Evolutionary conservation across 1,140 invertebrate genomes (phyloP).

Genomic region (Marisa cornuarietis): DNA sequence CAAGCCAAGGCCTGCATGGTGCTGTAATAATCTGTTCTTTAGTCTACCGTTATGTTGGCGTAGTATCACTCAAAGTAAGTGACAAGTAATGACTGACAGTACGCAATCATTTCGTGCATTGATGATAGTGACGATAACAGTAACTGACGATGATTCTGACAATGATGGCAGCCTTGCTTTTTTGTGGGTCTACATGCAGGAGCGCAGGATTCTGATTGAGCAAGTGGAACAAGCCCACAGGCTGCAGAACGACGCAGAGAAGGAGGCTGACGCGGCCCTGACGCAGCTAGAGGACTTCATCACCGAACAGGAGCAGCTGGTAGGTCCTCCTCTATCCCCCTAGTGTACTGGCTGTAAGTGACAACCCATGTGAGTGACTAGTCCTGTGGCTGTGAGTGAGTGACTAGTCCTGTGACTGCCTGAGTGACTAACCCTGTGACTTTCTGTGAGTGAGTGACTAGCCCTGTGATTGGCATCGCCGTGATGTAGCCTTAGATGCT

Average conservation of each 20-base stretch:
- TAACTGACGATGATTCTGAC: not conserved
- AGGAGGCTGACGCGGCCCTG: constrained; percentile 62
- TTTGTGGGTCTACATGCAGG: constrained; percentile 39
- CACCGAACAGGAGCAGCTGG: constrained; percentile 63
- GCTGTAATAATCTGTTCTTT: no score
- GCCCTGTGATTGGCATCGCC: no score
- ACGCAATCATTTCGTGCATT: no score
- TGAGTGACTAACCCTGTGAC: not conserved
- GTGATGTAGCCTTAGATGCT: no score
- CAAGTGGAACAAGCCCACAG: constrained; percentile 60
- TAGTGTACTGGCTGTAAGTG: no score
- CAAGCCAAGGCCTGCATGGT: no score
- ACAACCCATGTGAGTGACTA: no score
- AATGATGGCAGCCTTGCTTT: constrained; percentile 1
- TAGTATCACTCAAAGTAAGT: not conserved
- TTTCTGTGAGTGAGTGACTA: not conserved
- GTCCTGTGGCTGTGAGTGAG: no score
- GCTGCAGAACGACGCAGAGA: constrained; percentile 61
- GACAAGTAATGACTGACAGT: no score
- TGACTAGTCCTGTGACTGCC: no score
- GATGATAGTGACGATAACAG: constrained; percentile 13
- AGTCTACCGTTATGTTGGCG: no score
- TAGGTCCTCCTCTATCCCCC: constrained; percentile 27
- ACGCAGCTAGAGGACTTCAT: constrained; percentile 64
- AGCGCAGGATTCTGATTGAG: constrained; percentile 59